These are phyloP conservation scores for Bostrychus sinensis DNA, from an alignment of 2,113 vertebrate genomes.

Conservation along the genomic window DNA sequence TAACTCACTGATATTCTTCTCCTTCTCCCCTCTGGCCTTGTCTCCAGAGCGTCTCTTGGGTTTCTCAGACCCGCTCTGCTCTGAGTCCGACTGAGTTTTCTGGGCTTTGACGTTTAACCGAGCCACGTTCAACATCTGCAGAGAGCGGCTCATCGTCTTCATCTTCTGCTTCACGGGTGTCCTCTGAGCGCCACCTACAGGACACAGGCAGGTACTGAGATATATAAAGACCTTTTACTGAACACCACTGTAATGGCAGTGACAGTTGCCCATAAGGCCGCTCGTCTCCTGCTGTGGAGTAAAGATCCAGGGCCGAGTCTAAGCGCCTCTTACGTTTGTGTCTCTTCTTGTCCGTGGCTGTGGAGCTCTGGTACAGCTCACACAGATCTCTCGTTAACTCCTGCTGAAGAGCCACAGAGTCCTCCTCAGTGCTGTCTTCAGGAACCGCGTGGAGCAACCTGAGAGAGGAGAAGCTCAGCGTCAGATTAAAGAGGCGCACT, in stretches of 20 bases:
- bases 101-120: slow-evolving; percentile 94
- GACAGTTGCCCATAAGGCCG: too few relatives aligned
- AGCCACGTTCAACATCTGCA: slow-evolving; percentile 96
- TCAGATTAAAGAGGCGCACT: too few relatives aligned
- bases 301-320: background rate
- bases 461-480: background rate
- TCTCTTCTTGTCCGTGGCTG: slow-evolving; percentile 68
- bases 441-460: slow-evolving; percentile 85
- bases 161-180: slow-evolving; percentile 97
- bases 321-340: slow-evolving; percentile 82
- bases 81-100: slow-evolving; percentile 82
- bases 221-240: too few relatives aligned
- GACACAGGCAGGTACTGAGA: background rate
- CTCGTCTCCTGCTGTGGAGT: too few relatives aligned
- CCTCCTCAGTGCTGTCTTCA: slow-evolving; percentile 42
- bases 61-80: slow-evolving; percentile 72
- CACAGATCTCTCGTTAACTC: slow-evolving; percentile 82
- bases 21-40: slow-evolving; percentile 65
- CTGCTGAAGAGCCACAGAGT: slow-evolving; percentile 63
- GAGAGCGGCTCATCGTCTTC: slow-evolving; percentile 94
- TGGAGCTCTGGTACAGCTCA: slow-evolving; percentile 85
- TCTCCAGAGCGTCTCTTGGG: slow-evolving; percentile 72
- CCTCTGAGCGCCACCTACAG: slow-evolving; percentile 85
- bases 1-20: slow-evolving; percentile 53
- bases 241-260: too few relatives aligned